Base-by-base conservation (phyloP, 2,888 invertebrate genomes). In the Sinhomidia bicolor region DNA sequence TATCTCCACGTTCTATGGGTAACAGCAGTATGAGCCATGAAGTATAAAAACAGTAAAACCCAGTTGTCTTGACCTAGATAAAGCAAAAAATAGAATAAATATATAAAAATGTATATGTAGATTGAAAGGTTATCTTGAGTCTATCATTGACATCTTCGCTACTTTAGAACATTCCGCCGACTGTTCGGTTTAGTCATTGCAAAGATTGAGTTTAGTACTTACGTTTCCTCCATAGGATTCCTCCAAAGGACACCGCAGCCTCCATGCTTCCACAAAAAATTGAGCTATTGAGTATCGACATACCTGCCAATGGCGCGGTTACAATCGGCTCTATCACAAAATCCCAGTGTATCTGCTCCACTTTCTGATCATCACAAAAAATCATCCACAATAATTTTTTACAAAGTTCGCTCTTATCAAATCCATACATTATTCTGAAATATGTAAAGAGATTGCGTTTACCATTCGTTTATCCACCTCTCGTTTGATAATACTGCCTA, bases 401-500 rank as follows among this genome's bases (percentile, higher is more conserved):
- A n/a, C n/a, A n/a, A n/a, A n/a, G n/a, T n/a, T n/a, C n/a, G n/a
- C n/a, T n/a, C n/a, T n/a, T n/a, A n/a, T n/a, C 36, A 36, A 36
- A 36, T 36, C 36, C 36, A 36, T 36, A 7, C 36, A 5, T 36
- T 36, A 5, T 26, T 29, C 5, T 62, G 2, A 10, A 14, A 14
- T 4, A 14, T 14, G 51, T 36, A 36, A 36, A 36, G 36, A 36
- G 7, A 36, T 36, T 32, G 3, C 0, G n/a, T 29, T 87, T 86
- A 91, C 90, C 80, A 47, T 41, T 76, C 81, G 10, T 9, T 86
- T 81, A 71, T 91, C 91, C 10, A 91, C 83, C 81, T 89, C 88
- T 20, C 89, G 60, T 79, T 92, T 92, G 1, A 92, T 62, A 20
- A 79, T 60, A 82, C 92, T 92, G 57, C 92, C 95, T 14, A 95